These are phyloP conservation scores for Chaenodraco wilsoni DNA, from an alignment of 2,797 vertebrate species.

Conservation along the genomic window DNA sequence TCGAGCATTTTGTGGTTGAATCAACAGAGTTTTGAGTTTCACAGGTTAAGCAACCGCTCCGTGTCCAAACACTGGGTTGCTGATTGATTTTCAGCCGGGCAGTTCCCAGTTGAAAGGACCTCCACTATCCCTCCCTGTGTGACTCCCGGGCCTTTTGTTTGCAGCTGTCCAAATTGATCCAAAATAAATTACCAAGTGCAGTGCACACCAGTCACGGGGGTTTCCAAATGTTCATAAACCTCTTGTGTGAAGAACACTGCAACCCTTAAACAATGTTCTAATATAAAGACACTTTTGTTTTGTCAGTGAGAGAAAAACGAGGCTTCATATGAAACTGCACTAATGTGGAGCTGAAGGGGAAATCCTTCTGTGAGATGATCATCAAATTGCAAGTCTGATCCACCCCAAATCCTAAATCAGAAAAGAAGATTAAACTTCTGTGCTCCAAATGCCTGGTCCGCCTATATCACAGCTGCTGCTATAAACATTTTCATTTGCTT, in stretches of 20 bases:
- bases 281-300: conserved; percentile 7
- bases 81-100: conserved; percentile 52
- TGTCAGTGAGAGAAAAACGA: conserved; percentile 6
- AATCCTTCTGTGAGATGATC: conserved; percentile 33
- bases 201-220: conserved; percentile 46
- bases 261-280: conserved; percentile 16
- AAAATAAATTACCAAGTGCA: conserved; percentile 65
- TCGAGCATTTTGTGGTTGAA: conserved; percentile 34
- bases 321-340: not conserved
- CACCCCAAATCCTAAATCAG: conserved; percentile 73
- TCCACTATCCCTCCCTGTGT: conserved; percentile 42
- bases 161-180: conserved; percentile 70
- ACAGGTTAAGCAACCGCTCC: conserved; percentile 37
- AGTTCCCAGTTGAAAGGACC: conserved; percentile 38
- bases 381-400: conserved; percentile 63
- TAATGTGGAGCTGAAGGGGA: conserved; percentile 1
- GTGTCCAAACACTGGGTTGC: conserved; percentile 42
- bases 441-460: conserved; percentile 52
- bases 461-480: conserved; percentile 41
- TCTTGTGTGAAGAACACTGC: conserved; percentile 34
- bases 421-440: conserved; percentile 75
- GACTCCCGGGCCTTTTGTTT: conserved; percentile 66
- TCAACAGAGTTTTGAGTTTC: conserved; percentile 51
- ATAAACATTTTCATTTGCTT: not conserved
- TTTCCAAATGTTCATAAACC: conserved; percentile 50